These are phyloP conservation scores for Cistogaster globosa DNA, from an alignment of 2,888 invertebrate species.

Conservation along the genomic window DNA sequence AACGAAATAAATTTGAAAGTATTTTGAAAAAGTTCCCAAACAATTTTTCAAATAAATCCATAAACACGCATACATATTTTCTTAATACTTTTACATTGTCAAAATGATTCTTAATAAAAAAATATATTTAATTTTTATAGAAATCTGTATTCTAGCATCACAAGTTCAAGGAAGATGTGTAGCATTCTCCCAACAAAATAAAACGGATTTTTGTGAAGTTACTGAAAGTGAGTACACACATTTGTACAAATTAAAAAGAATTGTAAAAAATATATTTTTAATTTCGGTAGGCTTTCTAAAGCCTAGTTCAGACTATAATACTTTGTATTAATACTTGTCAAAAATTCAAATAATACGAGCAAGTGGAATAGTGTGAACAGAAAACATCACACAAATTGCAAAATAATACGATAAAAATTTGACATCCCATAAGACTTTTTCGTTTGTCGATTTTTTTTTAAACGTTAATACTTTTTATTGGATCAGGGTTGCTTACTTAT, in stretches of 20 bases:
- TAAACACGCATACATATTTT: neutral
- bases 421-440: too few species aligned
- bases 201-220: slow-evolving; percentile 8
- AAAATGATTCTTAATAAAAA: slow-evolving; percentile 13
- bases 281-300: neutral
- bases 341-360: too few species aligned
- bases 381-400: too few species aligned
- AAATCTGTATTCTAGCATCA: neutral
- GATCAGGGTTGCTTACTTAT: too few species aligned
- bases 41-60: too few species aligned
- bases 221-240: slow-evolving; percentile 9
- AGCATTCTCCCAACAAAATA: neutral
- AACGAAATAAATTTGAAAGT: neutral
- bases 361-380: too few species aligned
- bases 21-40: neutral
- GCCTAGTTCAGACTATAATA: too few species aligned
- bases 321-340: too few species aligned
- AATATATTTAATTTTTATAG: neutral
- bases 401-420: too few species aligned
- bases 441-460: too few species aligned
- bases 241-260: neutral
- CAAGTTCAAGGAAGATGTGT: slow-evolving; percentile 31
- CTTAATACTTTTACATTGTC: neutral
- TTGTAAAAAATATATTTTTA: neutral
- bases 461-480: too few species aligned